These are phyloP conservation scores for Salticus scenicus DNA, from an alignment of 2,888 invertebrate genomes.

Conservation along the genomic window DNA sequence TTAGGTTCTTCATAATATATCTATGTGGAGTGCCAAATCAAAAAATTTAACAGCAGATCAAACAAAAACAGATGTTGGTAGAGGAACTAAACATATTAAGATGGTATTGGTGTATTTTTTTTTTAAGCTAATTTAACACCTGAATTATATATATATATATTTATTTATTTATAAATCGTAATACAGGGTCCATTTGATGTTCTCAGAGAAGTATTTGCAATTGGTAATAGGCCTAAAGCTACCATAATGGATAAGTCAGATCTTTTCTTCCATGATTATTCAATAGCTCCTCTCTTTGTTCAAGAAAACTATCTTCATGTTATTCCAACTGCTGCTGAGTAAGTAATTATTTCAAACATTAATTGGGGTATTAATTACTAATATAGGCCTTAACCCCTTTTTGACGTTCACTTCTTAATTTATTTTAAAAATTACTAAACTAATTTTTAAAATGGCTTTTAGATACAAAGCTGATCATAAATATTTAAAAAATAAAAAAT, in stretches of 20 bases:
- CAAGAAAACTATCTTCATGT: conserved; percentile 96
- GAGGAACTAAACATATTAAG: conserved; percentile 84
- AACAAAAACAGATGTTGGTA: conserved; percentile 78
- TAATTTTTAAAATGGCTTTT: too few species aligned
- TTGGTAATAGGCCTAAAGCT: conserved; percentile 85
- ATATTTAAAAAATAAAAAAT: too few species aligned
- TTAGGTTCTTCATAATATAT: conserved; percentile 86
- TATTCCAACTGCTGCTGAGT: conserved; percentile 72
- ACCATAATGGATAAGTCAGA: conserved; percentile 87
- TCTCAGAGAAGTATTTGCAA: conserved; percentile 89
- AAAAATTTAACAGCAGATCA: conserved; percentile 79
- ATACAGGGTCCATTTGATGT: conserved; percentile 95
- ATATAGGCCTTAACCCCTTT: too few species aligned
- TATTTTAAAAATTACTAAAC: too few species aligned
- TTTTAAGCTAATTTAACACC: too few species aligned
- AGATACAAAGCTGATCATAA: too few species aligned
- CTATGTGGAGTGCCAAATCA: conserved; percentile 84
- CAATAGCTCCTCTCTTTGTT: conserved; percentile 95
- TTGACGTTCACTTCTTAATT: too few species aligned
- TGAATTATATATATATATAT: too few species aligned
- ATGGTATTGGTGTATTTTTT: too few species aligned
- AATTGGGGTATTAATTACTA: neutral
- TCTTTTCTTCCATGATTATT: conserved; percentile 98
- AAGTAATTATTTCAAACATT: too few species aligned
- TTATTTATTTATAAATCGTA: too few species aligned